A percentile compares a stretch with the other conserved stretches of the same genome.
Evolutionary conservation across 1,140 invertebrate genomes (phyloP).

Genomic region (Phenacoccus solenopsis): DNA sequence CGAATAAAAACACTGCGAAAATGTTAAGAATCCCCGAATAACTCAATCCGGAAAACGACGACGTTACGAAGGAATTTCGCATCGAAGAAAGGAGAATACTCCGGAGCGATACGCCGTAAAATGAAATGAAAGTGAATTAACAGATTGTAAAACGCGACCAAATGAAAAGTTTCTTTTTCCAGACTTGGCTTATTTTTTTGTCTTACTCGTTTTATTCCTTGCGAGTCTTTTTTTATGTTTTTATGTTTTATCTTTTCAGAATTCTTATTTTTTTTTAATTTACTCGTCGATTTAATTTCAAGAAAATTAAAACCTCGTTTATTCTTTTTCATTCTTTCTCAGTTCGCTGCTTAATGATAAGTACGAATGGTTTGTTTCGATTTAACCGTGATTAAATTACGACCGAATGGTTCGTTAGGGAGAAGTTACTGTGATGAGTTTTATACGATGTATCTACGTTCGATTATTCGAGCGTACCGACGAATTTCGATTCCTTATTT

Average conservation of each 20-base stretch:
- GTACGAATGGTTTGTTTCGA: background rate
- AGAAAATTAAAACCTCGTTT: slow-evolving; percentile 11
- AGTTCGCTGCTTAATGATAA: background rate
- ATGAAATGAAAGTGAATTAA: slow-evolving; percentile 16
- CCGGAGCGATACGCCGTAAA: slow-evolving; percentile 5
- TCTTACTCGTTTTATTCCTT: background rate
- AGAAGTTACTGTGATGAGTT: too few relatives aligned
- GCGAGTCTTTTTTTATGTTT: background rate
- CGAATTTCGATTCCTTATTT: too few relatives aligned
- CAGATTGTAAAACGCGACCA: slow-evolving; percentile 12
- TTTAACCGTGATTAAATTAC: background rate
- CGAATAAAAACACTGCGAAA: background rate
- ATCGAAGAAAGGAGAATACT: background rate
- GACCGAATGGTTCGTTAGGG: too few relatives aligned
- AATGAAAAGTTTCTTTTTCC: slow-evolving; percentile 7
- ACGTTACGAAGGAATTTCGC: background rate
- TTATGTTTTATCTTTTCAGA: background rate
- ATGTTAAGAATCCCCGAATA: slow-evolving; percentile 1
- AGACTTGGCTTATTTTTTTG: background rate
- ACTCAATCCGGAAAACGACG: background rate
- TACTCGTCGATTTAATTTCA: slow-evolving; percentile 8
- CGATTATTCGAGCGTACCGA: too few relatives aligned
- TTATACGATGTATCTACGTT: too few relatives aligned
- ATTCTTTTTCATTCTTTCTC: background rate
- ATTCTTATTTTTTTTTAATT: slow-evolving; percentile 6